Conservation (phyloP, 2,888 invertebrate species). For the Melangyna quadrimaculata region DNA sequence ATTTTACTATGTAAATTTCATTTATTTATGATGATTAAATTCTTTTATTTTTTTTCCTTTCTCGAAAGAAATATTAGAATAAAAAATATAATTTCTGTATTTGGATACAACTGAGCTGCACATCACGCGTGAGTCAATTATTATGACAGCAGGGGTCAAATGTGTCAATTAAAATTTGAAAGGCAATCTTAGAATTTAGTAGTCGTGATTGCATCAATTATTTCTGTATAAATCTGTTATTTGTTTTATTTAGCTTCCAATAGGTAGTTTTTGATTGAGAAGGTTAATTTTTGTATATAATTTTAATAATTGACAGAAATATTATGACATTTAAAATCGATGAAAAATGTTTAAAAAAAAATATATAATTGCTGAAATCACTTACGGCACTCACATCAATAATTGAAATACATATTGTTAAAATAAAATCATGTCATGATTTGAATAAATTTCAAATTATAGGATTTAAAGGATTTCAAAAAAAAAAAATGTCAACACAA, state of each 20-base stretch:
- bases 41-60: background rate
- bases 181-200: constrained; percentile 34
- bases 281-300: background rate
- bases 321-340: background rate
- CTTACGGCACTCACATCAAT: too few relatives aligned
- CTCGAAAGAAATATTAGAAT: background rate
- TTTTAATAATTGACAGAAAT: background rate
- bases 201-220: constrained; percentile 41
- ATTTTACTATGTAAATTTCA: constrained; percentile 35
- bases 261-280: background rate
- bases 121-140: constrained; percentile 30
- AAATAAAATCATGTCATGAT: too few relatives aligned
- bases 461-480: too few relatives aligned
- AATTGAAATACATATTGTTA: too few relatives aligned
- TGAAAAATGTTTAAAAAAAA: background rate
- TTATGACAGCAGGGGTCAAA: constrained; percentile 51
- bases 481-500: too few relatives aligned
- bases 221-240: too few relatives aligned
- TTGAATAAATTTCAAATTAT: too few relatives aligned
- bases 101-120: constrained; percentile 29
- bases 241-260: background rate
- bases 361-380: background rate
- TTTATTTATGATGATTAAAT: background rate
- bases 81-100: constrained; percentile 9
- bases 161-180: constrained; percentile 60